Percentiles rank a stretch among this genome's conserved stretches.
These are phyloP conservation scores for Alethe diademata DNA, from an alignment of 2,113 vertebrate species.

Conservation along the genomic window DNA sequence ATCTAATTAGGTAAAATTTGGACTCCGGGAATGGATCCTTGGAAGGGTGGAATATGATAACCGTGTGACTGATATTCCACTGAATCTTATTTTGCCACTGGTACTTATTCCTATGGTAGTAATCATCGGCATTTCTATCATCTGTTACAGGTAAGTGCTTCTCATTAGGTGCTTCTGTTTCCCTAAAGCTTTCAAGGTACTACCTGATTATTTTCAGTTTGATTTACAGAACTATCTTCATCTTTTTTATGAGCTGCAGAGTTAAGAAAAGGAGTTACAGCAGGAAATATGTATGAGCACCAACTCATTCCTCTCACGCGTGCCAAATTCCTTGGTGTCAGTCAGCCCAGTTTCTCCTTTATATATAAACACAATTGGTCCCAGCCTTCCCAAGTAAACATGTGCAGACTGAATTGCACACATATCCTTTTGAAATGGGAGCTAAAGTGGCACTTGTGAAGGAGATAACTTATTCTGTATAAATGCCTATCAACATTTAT, in stretches of 20 bases:
- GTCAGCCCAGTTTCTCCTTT: background rate
- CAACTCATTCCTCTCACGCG: background rate
- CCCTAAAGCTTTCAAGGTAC: background rate
- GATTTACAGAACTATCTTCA: background rate
- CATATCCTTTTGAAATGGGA: background rate
- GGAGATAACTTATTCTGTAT: background rate
- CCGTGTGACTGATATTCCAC: slow-evolving; percentile 79
- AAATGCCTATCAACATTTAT: background rate
- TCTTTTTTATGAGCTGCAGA: background rate
- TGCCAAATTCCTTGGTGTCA: slow-evolving; percentile 16
- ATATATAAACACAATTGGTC: background rate
- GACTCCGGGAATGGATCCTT: slow-evolving; percentile 84
- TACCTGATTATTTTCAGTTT: background rate
- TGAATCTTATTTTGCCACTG: slow-evolving; percentile 88
- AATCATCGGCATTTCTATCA: slow-evolving; percentile 85
- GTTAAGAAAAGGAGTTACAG: background rate
- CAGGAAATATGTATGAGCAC: background rate
- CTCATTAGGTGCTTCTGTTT: background rate
- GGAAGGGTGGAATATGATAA: slow-evolving; percentile 87
- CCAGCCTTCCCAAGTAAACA: background rate
- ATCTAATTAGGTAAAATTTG: slow-evolving; percentile 87
- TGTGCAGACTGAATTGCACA: background rate
- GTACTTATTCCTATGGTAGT: slow-evolving; percentile 90
- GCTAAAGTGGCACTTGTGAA: background rate
- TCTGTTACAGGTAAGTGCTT: slow-evolving; percentile 89